Percentiles rank a stretch among this genome's conserved stretches.
These are phyloP conservation scores for Drosophila nigromelanica DNA, from an alignment of 1,140 invertebrate species.

Conservation along the genomic window DNA sequence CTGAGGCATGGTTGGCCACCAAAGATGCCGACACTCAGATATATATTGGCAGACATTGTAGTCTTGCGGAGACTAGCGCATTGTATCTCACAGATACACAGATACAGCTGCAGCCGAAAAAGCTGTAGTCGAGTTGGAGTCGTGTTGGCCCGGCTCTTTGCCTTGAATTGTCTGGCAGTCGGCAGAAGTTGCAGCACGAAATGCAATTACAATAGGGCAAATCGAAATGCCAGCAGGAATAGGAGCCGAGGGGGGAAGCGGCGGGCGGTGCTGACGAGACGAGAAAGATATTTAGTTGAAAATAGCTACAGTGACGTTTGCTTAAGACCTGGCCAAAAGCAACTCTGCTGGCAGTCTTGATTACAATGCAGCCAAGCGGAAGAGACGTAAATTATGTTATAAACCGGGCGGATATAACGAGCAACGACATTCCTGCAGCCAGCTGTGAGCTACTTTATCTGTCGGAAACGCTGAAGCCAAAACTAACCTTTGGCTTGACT, in stretches of 20 bases:
- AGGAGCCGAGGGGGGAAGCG: slow-evolving; percentile 12
- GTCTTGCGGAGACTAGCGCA: slow-evolving; percentile 13
- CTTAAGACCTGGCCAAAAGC: slow-evolving; percentile 18
- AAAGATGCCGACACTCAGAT: slow-evolving; percentile 75
- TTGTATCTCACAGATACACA: slow-evolving; percentile 50
- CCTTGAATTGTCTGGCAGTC: slow-evolving; percentile 50
- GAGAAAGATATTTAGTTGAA: slow-evolving; percentile 17
- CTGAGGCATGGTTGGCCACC: slow-evolving; percentile 51
- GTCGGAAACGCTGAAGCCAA: slow-evolving; percentile 16
- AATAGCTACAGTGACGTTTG: slow-evolving; percentile 41
- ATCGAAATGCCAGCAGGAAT: slow-evolving; percentile 50
- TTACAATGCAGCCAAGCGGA: slow-evolving; percentile 67
- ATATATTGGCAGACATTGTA: slow-evolving; percentile 55
- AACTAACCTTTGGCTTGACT: slow-evolving; percentile 36
- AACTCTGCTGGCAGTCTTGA: slow-evolving; percentile 40
- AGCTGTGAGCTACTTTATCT: slow-evolving; percentile 31
- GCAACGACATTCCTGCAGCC: slow-evolving; percentile 8
- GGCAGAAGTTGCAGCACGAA: slow-evolving; percentile 76
- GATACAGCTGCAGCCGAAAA: slow-evolving; percentile 16
- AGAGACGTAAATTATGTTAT: slow-evolving; percentile 76
- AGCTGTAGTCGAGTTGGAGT: slow-evolving; percentile 43
- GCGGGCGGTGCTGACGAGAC: slow-evolving; percentile 11
- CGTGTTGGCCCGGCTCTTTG: slow-evolving; percentile 41
- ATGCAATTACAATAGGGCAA: slow-evolving; percentile 79
- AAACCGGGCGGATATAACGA: slow-evolving; percentile 52